These are phyloP conservation scores for Drosophila cognata DNA, from an alignment of 2,888 invertebrate species.

Conservation along the genomic window DNA sequence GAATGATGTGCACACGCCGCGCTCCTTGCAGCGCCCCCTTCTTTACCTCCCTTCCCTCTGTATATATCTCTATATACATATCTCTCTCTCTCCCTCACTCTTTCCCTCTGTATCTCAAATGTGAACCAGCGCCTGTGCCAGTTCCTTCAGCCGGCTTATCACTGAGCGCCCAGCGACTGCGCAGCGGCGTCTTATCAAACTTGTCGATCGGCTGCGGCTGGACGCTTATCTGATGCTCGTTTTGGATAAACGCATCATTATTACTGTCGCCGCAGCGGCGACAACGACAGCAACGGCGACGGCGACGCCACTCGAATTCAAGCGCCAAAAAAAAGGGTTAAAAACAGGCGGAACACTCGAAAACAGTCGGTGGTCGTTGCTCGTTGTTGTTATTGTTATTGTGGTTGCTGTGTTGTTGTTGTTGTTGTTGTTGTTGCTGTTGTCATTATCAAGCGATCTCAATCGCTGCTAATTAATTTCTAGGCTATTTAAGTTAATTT, in stretches of 20 bases:
- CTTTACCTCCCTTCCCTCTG: background rate
- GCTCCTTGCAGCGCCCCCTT: constrained; percentile 26
- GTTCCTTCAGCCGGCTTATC: constrained; percentile 39
- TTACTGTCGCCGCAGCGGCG: constrained; percentile 74
- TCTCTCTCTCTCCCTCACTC: background rate
- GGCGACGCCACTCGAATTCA: constrained; percentile 38
- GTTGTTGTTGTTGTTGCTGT: constrained; percentile 30
- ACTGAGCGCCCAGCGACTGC: constrained; percentile 61
- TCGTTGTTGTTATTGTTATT: constrained; percentile 8
- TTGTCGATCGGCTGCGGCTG: constrained; percentile 75
- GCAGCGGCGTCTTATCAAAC: constrained; percentile 72
- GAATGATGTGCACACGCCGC: constrained; percentile 79
- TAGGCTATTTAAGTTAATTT: constrained; percentile 80
- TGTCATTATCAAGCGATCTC: constrained; percentile 77
- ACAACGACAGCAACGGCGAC: constrained; percentile 33
- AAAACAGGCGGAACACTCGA: constrained; percentile 38
- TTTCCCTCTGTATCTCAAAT: background rate
- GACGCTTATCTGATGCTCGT: constrained; percentile 82
- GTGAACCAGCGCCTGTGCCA: background rate
- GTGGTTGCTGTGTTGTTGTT: constrained; percentile 11
- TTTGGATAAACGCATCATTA: constrained; percentile 83
- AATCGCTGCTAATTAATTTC: constrained; percentile 81
- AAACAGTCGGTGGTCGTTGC: constrained; percentile 57
- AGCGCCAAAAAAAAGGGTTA: constrained; percentile 56
- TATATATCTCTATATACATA: no score